Percentiles rank a stretch among this genome's conserved stretches.
Evolutionary conservation across 2,113 vertebrate genomes (phyloP).

Genomic region (Maccullochella peelii): DNA sequence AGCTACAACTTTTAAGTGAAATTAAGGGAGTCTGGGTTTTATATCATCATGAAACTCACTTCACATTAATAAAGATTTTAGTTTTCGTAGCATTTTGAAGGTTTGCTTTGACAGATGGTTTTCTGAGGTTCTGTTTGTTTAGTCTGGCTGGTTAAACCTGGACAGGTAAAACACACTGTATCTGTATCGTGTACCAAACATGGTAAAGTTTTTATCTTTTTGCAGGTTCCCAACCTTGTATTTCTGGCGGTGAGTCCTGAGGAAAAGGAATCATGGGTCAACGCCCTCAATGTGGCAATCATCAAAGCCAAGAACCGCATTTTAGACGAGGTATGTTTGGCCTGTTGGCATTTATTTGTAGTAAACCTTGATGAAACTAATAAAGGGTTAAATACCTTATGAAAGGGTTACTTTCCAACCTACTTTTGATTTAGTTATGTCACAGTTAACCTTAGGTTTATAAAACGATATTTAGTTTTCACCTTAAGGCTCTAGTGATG

Average conservation of each 20-base stretch:
- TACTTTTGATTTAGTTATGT: neutral
- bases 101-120: no score
- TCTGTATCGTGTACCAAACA: neutral
- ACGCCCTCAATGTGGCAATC: constrained; percentile 90
- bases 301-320: constrained; percentile 93
- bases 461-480: neutral
- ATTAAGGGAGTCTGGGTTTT: no score
- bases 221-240: constrained; percentile 90
- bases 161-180: neutral
- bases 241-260: constrained; percentile 98
- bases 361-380: neutral
- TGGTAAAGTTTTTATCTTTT: neutral
- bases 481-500: neutral
- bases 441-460: neutral
- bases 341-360: neutral
- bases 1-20: no score
- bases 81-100: no score
- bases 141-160: neutral
- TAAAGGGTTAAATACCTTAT: neutral
- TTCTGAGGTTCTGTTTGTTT: no score
- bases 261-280: constrained; percentile 97
- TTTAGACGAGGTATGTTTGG: constrained; percentile 88
- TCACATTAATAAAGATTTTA: neutral
- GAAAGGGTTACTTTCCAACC: neutral
- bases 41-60: no score